Evolutionary conservation across 2,113 vertebrate species (phyloP).

Genomic region (Zapornia atra): DNA sequence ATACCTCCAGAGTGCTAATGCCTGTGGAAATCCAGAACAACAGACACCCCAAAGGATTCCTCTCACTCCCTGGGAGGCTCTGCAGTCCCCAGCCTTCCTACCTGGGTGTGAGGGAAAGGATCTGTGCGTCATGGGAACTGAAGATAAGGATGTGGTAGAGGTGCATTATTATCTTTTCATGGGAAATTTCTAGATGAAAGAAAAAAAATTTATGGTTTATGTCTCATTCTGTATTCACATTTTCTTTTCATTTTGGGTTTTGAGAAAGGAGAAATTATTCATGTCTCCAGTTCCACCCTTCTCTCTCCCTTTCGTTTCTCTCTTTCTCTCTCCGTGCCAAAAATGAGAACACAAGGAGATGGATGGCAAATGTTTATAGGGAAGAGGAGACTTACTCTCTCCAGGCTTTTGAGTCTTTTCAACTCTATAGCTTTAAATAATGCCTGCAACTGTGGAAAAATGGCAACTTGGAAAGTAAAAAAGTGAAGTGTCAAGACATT

Average conservation of each 20-base stretch:
- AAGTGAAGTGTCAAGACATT: background rate
- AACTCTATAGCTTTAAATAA: constrained; percentile 20
- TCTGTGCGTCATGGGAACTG: rapidly evolving
- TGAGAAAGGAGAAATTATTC: constrained; percentile 50
- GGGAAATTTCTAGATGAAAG: constrained; percentile 27
- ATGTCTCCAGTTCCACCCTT: background rate
- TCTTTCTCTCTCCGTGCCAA: background rate
- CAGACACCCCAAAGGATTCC: background rate
- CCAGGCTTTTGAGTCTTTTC: background rate
- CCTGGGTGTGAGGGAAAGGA: background rate
- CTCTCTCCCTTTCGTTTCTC: background rate
- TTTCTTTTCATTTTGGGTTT: constrained; percentile 35
- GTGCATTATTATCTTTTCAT: background rate
- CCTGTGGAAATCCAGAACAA: background rate
- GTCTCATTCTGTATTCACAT: constrained; percentile 24
- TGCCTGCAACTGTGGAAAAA: background rate
- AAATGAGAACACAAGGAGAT: background rate
- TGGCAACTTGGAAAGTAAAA: constrained; percentile 5
- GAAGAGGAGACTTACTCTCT: background rate
- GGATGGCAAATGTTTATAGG: constrained; percentile 27
- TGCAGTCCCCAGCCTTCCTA: background rate
- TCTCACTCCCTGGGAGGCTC: background rate
- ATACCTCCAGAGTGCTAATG: background rate
- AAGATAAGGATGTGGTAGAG: background rate
- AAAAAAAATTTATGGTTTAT: background rate